Evolutionary conservation across 37 sponge, comb jelly and placozoan genomes (phyloP).

Genomic region (Diacarnus erythraeanus): DNA sequence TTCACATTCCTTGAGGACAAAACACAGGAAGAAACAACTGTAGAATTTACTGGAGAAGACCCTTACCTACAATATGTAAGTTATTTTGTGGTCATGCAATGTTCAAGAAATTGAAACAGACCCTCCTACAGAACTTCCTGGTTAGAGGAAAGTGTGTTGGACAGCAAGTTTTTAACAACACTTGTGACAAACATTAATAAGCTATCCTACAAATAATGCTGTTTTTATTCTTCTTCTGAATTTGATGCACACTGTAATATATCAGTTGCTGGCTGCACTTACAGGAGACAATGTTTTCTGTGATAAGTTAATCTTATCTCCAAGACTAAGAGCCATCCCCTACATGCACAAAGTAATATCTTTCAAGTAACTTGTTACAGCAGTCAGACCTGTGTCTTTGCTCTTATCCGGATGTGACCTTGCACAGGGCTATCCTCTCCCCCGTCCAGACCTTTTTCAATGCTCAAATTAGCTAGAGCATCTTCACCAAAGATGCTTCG

Average conservation of each 20-base stretch:
- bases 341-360: slow-evolving; percentile 6
- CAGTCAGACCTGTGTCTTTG: slow-evolving; percentile 87
- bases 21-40: slow-evolving; percentile 16
- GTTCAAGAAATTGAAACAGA: background rate
- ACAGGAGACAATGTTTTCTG: slow-evolving; percentile 64
- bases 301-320: slow-evolving; percentile 96
- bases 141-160: slow-evolving; percentile 52
- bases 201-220: background rate
- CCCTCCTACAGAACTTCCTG: slow-evolving; percentile 43
- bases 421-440: slow-evolving; percentile 56
- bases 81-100: background rate
- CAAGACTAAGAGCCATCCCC: slow-evolving; percentile 99
- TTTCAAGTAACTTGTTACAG: background rate
- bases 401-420: slow-evolving; percentile 96
- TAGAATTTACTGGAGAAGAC: slow-evolving; percentile 30
- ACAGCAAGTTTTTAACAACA: background rate
- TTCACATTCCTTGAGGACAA: slow-evolving; percentile 38
- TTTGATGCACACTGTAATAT: background rate
- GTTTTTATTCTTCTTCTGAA: background rate
- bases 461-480: slow-evolving; percentile 95
- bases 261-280: background rate
- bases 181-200: background rate
- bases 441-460: slow-evolving; percentile 73
- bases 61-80: slow-evolving; percentile 56
- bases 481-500: slow-evolving; percentile 98